These are phyloP conservation scores for Ophion ellenae DNA, from an alignment of 2,888 invertebrate genomes.

Conservation along the genomic window DNA sequence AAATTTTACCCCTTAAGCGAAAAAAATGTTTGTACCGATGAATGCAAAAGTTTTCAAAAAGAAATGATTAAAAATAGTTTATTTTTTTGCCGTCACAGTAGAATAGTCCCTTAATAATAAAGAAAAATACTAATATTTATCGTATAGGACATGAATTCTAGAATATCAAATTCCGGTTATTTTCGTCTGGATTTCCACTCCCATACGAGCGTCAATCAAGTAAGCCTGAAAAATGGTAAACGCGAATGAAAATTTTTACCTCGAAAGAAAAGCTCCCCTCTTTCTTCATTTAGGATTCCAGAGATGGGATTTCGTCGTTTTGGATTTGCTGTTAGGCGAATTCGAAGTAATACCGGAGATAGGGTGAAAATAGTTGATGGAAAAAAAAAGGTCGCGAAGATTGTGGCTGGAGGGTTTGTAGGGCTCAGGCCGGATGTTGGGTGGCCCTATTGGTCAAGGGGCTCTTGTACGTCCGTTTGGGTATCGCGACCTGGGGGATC, in stretches of 20 bases:
- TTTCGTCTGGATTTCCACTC: no score
- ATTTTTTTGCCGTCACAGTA: no score
- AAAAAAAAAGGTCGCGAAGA: constrained; percentile 46
- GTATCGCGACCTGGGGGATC: constrained; percentile 30
- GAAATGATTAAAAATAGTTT: no score
- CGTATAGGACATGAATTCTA: no score
- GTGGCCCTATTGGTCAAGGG: constrained; percentile 44
- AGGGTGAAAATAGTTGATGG: neutral
- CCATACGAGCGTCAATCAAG: no score
- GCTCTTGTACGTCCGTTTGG: constrained; percentile 15
- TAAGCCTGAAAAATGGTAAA: constrained; percentile 1
- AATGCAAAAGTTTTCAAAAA: no score
- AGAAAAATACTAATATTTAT: no score
- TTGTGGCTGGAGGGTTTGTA: constrained; percentile 50
- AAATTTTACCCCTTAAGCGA: no score
- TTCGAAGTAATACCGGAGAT: neutral
- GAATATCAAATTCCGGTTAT: no score
- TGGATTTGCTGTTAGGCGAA: constrained; percentile 2
- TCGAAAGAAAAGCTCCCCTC: neutral
- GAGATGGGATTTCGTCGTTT: constrained; percentile 2
- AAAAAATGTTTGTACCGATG: no score
- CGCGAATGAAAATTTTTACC: neutral
- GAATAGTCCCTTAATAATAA: no score
- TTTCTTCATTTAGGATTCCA: neutral
- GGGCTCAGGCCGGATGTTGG: constrained; percentile 28